These are phyloP conservation scores for Matsumurasca onukii DNA, from an alignment of 1,140 invertebrate species.

Conservation along the genomic window DNA sequence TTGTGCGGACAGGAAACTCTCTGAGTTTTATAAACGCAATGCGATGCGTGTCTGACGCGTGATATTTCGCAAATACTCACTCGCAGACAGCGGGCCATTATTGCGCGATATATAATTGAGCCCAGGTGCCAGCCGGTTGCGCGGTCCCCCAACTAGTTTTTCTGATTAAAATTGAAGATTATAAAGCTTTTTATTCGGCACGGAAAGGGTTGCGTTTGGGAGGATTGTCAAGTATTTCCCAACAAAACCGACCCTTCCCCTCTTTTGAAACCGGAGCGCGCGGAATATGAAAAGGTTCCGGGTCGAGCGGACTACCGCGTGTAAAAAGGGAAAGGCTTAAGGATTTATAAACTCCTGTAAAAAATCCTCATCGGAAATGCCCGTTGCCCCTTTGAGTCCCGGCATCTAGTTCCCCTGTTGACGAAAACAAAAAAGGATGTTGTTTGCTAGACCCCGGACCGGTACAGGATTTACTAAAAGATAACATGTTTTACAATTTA, in stretches of 20 bases:
- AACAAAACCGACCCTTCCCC: constrained; percentile 35
- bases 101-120: constrained; percentile 8
- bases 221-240: constrained; percentile 37
- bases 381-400: constrained; percentile 27
- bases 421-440: constrained; percentile 20
- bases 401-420: constrained; percentile 20
- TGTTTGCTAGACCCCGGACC: constrained; percentile 29
- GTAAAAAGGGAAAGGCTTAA: constrained; percentile 38
- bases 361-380: constrained; percentile 34
- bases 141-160: constrained; percentile 24
- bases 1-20: constrained; percentile 5
- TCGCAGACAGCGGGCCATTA: neutral
- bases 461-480: constrained; percentile 4
- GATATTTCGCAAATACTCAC: constrained; percentile 18
- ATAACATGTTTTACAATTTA: constrained; percentile 22
- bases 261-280: constrained; percentile 33
- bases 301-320: neutral
- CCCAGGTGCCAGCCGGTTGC: constrained; percentile 5
- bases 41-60: too few species aligned
- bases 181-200: constrained; percentile 31
- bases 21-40: neutral
- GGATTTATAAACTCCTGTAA: constrained; percentile 35
- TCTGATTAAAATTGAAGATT: constrained; percentile 37
- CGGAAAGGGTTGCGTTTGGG: constrained; percentile 37
- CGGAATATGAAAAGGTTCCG: constrained; percentile 31